These are phyloP conservation scores for Urocitellus parryii DNA, from an alignment of 2,113 vertebrate genomes.

Conservation along the genomic window DNA sequence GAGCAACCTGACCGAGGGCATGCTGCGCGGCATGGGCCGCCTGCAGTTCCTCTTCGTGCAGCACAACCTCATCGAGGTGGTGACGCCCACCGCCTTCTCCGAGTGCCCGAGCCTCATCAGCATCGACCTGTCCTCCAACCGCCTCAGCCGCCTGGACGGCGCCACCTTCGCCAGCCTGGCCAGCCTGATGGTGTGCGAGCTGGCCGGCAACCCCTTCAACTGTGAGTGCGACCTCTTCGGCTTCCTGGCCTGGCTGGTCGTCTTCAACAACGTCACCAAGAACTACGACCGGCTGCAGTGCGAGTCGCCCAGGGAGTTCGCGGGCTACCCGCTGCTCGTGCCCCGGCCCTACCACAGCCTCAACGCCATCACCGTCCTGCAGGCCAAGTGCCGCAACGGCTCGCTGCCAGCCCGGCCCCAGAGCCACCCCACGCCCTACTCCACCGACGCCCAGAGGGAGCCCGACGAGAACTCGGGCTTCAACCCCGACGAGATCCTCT, in stretches of 20 bases:
- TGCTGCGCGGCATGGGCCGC: slow-evolving; percentile 95
- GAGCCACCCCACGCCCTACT: slow-evolving; percentile 92
- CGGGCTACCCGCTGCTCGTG: slow-evolving; percentile 94
- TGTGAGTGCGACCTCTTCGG: slow-evolving; percentile 96
- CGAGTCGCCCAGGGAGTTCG: slow-evolving; percentile 94
- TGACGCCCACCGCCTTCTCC: slow-evolving; percentile 95
- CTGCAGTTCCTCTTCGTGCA: slow-evolving; percentile 98
- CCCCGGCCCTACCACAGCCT: slow-evolving; percentile 93
- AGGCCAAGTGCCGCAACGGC: slow-evolving; percentile 94
- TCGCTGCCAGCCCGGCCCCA: slow-evolving; percentile 88
- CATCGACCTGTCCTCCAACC: slow-evolving; percentile 98
- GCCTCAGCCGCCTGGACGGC: slow-evolving; percentile 94
- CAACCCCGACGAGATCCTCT: slow-evolving; percentile 89
- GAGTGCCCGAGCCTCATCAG: slow-evolving; percentile 97
- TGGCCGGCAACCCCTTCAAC: slow-evolving; percentile 98
- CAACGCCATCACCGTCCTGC: slow-evolving; percentile 94
- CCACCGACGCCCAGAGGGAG: slow-evolving; percentile 89
- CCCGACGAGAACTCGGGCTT: slow-evolving; percentile 94
- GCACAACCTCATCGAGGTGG: slow-evolving; percentile 98
- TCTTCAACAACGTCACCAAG: slow-evolving; percentile 97
- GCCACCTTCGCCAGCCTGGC: slow-evolving; percentile 93
- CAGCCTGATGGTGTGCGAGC: slow-evolving; percentile 95
- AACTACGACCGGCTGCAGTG: slow-evolving; percentile 98
- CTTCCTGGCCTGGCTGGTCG: slow-evolving; percentile 96
- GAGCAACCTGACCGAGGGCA: slow-evolving; percentile 97